phyloP scores from a whole-genome alignment of 2,888 invertebrate species.

The Drosophila stalkeri region DNA sequence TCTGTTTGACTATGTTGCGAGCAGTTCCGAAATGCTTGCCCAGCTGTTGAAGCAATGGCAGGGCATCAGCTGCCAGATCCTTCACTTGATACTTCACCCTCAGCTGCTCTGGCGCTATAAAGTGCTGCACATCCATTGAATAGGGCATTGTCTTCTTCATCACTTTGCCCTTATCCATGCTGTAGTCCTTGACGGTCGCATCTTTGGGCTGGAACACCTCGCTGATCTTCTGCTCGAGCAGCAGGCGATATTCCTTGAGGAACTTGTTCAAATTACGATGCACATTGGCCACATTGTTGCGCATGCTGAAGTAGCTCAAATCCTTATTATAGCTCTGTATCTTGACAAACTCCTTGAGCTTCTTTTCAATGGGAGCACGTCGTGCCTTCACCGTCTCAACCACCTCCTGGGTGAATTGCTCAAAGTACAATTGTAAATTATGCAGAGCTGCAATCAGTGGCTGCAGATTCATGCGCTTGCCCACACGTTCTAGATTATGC shows the following conservation, averaged over 20 bases:
- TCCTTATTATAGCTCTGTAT: conserved; percentile 98
- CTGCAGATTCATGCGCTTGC: conserved; percentile 45
- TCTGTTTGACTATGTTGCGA: conserved; percentile 88
- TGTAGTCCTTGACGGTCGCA: conserved; percentile 81
- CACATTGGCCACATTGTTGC: conserved; percentile 94
- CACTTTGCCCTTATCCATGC: conserved; percentile 78
- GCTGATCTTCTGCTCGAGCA: conserved; percentile 83
- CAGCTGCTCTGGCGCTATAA: conserved; percentile 78
- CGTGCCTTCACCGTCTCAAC: conserved; percentile 88
- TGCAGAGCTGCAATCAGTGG: conserved; percentile 89
- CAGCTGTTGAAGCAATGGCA: conserved; percentile 72
- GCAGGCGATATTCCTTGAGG: conserved; percentile 92
- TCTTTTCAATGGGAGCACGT: conserved; percentile 94
- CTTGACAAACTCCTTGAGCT: conserved; percentile 96
- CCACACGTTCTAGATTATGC: conserved; percentile 85
- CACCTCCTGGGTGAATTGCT: conserved; percentile 90
- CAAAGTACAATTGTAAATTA: conserved; percentile 94
- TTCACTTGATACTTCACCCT: conserved; percentile 55
- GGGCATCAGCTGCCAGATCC: conserved; percentile 21
- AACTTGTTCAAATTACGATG: conserved; percentile 95
- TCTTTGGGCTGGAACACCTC: conserved; percentile 84
- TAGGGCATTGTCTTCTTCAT: conserved; percentile 76
- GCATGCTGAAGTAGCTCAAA: conserved; percentile 96
- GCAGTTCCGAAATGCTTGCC: conserved; percentile 87
- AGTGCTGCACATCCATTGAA: conserved; percentile 82